Conservation (phyloP, 2,113 vertebrate species). For the Martes martes region DNA sequence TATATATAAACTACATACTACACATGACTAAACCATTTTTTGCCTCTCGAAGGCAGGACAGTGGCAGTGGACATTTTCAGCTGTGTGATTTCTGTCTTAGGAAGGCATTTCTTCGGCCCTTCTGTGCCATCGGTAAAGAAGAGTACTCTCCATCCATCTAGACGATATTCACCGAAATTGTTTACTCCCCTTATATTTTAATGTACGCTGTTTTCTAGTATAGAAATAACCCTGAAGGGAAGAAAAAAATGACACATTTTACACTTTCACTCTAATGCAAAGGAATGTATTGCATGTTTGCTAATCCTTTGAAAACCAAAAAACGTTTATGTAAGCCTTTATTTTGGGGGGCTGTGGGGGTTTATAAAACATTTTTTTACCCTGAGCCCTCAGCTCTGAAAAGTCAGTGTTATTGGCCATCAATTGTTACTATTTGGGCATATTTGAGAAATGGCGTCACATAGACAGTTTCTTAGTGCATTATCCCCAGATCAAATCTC, state of each 20-base stretch:
- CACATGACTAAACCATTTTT: rapidly evolving
- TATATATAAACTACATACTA: not conserved
- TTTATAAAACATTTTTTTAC: not conserved
- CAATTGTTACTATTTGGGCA: not conserved
- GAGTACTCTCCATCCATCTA: not conserved
- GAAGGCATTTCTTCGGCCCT: not conserved
- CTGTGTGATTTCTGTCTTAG: not conserved
- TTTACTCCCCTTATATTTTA: not conserved
- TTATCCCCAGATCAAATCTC: not conserved
- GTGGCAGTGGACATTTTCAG: not conserved
- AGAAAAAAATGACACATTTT: not conserved
- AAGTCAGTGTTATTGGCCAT: not conserved
- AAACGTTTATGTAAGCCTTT: not conserved
- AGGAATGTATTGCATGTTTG: not conserved
- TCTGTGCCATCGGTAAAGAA: not conserved
- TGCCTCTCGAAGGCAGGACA: not conserved
- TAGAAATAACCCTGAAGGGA: not conserved
- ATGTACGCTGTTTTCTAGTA: not conserved
- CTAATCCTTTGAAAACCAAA: constrained; percentile 2
- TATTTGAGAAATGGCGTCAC: not conserved
- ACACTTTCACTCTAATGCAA: not conserved
- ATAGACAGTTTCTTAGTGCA: not conserved
- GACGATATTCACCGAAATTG: not conserved
- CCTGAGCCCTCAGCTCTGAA: not conserved
- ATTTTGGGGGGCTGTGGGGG: not conserved